phyloP scores from a whole-genome alignment of 2,113 vertebrate genomes.

The Actenoides lindsayi region DNA sequence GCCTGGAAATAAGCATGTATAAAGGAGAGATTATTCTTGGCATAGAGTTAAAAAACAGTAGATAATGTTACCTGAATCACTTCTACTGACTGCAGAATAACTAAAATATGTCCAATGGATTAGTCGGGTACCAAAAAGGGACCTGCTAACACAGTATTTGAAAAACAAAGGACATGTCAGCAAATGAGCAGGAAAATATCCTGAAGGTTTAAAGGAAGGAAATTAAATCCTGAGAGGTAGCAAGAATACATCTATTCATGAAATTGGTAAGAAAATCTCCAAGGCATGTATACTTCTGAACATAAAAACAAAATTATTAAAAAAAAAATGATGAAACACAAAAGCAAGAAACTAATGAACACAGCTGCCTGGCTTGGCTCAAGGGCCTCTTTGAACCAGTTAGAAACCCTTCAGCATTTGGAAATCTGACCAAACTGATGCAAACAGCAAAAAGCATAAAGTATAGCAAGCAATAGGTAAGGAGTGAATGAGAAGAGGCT shows the following conservation, averaged over 20 bases:
- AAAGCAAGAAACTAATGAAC: conserved; percentile 49
- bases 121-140: background rate
- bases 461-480: background rate
- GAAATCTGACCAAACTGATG: background rate
- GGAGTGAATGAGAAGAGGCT: background rate
- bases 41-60: background rate
- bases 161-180: conserved; percentile 47
- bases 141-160: background rate
- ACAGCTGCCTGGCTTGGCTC: conserved; percentile 33
- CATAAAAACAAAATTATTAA: background rate
- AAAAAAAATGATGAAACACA: background rate
- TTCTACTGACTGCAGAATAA: background rate
- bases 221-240: background rate
- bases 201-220: conserved; percentile 49
- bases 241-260: conserved; percentile 1
- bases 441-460: background rate
- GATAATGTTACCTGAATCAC: background rate
- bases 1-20: background rate
- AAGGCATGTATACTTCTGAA: conserved; percentile 52
- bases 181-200: conserved; percentile 50
- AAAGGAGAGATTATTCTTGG: background rate
- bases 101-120: background rate
- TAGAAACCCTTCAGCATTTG: conserved; percentile 29
- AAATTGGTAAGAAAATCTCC: conserved; percentile 41
- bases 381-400: conserved; percentile 17